Percentiles rank a stretch among this genome's conserved stretches.
Conservation (phyloP, 2,113 vertebrate genomes). For the Ailuropoda melanoleuca region DNA sequence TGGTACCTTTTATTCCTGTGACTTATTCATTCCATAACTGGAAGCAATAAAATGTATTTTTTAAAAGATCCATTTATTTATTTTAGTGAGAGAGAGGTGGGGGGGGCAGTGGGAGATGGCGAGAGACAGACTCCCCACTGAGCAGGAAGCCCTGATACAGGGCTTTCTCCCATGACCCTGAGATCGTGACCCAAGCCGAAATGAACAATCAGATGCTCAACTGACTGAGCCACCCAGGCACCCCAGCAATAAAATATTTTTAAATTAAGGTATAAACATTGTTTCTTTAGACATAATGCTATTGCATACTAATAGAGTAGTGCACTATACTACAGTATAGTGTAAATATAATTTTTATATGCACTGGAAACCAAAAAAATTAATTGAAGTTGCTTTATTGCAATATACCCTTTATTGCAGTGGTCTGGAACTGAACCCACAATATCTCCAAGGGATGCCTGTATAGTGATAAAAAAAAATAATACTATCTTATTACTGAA, state of each 20-base stretch:
- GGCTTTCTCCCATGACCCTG: background rate
- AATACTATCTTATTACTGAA: background rate
- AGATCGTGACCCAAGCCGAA: background rate
- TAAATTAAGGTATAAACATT: background rate
- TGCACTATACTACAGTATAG: background rate
- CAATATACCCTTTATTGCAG: background rate
- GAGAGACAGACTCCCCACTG: background rate
- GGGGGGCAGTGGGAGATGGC: background rate
- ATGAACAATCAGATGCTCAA: background rate
- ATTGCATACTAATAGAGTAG: background rate
- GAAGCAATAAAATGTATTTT: background rate
- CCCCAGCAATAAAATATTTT: background rate
- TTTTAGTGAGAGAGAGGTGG: background rate
- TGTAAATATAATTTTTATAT: background rate
- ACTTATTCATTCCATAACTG: background rate
- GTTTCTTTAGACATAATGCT: background rate
- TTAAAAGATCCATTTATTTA: background rate
- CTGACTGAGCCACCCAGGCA: background rate
- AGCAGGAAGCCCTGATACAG: background rate
- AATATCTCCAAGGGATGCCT: background rate
- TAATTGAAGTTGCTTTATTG: background rate
- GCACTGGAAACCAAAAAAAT: background rate
- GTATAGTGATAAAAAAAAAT: background rate
- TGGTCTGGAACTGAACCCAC: background rate
- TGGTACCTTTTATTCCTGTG: background rate